Percentiles rank a stretch among this genome's conserved stretches.
Evolutionary conservation across 2,797 vertebrate species (phyloP).

Genomic region (Taenioides sp.): DNA sequence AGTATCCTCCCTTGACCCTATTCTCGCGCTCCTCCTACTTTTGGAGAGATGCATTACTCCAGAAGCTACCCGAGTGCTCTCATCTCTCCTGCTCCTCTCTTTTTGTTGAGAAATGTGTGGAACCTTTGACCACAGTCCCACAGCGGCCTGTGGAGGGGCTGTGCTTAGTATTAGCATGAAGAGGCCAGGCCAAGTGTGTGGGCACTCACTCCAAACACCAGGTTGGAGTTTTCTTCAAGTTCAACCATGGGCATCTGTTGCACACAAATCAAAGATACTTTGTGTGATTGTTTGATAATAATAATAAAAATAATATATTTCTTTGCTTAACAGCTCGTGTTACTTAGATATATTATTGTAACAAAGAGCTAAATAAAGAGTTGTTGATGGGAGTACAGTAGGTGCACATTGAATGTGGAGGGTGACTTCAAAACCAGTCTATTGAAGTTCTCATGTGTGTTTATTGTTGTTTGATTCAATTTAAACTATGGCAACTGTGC

Average conservation of each 20-base stretch:
- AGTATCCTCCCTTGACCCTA: constrained; percentile 69
- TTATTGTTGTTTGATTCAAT: no score
- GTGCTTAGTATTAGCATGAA: constrained; percentile 39
- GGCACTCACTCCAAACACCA: constrained; percentile 57
- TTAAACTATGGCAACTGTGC: no score
- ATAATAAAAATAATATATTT: constrained; percentile 15
- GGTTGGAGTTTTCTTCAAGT: constrained; percentile 42
- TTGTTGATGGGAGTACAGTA: constrained; percentile 8
- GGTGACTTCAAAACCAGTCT: no score
- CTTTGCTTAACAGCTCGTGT: constrained; percentile 40
- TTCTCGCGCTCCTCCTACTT: constrained; percentile 59
- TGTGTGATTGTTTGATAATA: constrained; percentile 53
- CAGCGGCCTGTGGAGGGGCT: constrained; percentile 51
- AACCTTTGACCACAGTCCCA: constrained; percentile 49
- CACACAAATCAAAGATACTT: constrained; percentile 46
- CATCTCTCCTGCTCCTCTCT: constrained; percentile 44
- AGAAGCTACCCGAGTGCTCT: constrained; percentile 47
- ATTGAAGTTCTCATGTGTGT: no score
- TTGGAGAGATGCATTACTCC: constrained; percentile 57
- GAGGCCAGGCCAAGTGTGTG: constrained; percentile 54
- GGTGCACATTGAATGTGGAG: not conserved
- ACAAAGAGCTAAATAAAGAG: constrained; percentile 29
- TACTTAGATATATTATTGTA: constrained; percentile 18
- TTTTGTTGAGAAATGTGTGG: constrained; percentile 45
- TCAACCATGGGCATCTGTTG: constrained; percentile 42